phyloP scores from a whole-genome alignment of 2,888 invertebrate species.

The Cephus nigrinus region DNA sequence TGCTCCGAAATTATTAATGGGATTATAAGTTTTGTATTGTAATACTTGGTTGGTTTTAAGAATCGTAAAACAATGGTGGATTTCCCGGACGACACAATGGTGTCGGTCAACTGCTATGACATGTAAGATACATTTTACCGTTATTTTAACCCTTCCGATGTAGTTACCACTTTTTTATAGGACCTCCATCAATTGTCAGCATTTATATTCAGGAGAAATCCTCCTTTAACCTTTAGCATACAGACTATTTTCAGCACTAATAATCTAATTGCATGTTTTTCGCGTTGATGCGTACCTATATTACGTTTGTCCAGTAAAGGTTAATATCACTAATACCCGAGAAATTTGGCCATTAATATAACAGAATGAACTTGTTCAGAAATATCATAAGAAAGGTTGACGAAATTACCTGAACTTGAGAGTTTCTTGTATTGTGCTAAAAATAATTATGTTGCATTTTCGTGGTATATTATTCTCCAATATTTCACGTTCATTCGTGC shows the following conservation, averaged over 20 bases:
- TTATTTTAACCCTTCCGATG: background rate
- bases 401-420: constrained; percentile 8
- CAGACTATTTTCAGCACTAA: no score
- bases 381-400: constrained; percentile 2
- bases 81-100: constrained; percentile 49
- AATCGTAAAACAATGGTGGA: constrained; percentile 36
- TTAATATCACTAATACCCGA: background rate
- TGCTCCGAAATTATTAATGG: constrained; percentile 5
- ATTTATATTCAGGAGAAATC: background rate
- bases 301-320: no score
- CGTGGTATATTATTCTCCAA: background rate
- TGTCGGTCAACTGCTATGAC: constrained; percentile 47
- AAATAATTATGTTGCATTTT: constrained; percentile 2
- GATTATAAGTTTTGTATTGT: background rate
- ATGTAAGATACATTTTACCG: constrained; percentile 43
- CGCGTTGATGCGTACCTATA: no score
- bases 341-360: background rate
- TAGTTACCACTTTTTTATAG: background rate
- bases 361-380: background rate
- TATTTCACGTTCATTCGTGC: background rate
- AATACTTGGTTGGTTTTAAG: background rate
- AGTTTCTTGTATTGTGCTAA: constrained; percentile 10
- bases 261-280: no score
- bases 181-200: background rate
- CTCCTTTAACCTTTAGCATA: background rate